A percentile compares a stretch with the other conserved stretches of the same genome.
Evolutionary conservation across 2,888 invertebrate genomes (phyloP).

Genomic region (Lithodes maja): DNA sequence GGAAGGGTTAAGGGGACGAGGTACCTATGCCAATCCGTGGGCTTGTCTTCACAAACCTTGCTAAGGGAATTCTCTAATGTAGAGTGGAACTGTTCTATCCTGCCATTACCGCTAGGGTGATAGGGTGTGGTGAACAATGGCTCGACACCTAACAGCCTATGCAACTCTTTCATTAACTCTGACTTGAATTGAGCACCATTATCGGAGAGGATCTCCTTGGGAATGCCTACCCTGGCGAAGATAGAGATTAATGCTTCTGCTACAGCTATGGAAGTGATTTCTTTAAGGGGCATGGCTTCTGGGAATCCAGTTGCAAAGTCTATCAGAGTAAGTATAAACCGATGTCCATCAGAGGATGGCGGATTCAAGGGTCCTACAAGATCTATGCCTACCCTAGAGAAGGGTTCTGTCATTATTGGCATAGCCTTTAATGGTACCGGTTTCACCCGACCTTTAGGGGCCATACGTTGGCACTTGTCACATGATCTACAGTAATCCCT

Average conservation of each 20-base stretch:
- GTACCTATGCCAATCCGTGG: conserved; percentile 15
- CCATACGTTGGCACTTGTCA: conserved; percentile 25
- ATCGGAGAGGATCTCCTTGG: conserved; percentile 23
- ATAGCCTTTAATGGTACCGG: too few species aligned
- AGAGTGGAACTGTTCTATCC: conserved; percentile 1
- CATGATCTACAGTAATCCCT: background rate
- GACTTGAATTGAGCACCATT: conserved; percentile 21
- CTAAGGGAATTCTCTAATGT: background rate
- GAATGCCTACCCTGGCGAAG: conserved; percentile 6
- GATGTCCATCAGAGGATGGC: background rate
- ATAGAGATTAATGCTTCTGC: background rate
- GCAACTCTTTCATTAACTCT: conserved; percentile 17
- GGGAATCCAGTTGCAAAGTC: conserved; percentile 20
- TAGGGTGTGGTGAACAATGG: background rate
- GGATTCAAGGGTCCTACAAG: conserved; percentile 2
- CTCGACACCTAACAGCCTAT: conserved; percentile 18
- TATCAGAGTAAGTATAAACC: conserved; percentile 30
- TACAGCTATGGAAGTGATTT: conserved; percentile 8
- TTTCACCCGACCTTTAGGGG: too few species aligned
- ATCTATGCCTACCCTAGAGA: background rate
- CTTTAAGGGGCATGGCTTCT: conserved; percentile 5
- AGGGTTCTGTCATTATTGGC: background rate
- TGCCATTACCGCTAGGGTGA: background rate
- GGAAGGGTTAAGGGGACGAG: background rate
- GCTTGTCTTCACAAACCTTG: background rate